Evolutionary conservation across 2,113 vertebrate genomes (phyloP).

Genomic region (Spea bombifrons): DNA sequence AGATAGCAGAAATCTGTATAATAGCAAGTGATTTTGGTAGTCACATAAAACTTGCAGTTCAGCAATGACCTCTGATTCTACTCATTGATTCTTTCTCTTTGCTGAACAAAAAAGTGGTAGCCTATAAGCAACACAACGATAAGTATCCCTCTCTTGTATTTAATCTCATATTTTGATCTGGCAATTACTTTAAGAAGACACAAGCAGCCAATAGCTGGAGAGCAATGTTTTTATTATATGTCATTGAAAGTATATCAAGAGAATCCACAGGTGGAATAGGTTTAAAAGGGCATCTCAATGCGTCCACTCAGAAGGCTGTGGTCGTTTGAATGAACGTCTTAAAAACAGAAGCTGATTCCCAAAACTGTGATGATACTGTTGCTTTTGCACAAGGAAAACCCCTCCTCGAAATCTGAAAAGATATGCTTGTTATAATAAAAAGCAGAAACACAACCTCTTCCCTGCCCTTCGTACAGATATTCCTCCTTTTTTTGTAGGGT

Average conservation of each 20-base stretch:
- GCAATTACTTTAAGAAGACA: slow-evolving; percentile 13
- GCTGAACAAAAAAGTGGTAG: too few relatives aligned
- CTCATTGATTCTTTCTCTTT: too few relatives aligned
- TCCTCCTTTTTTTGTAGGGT: too few relatives aligned
- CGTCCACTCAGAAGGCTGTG: slow-evolving; percentile 1
- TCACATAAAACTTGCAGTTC: too few relatives aligned
- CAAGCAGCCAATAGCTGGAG: slow-evolving; percentile 13
- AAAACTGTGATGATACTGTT: slow-evolving; percentile 40
- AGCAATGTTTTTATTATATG: slow-evolving; percentile 33
- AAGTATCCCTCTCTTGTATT: too few relatives aligned
- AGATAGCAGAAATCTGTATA: too few relatives aligned
- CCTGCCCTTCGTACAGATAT: too few relatives aligned
- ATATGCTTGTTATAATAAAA: slow-evolving; percentile 13
- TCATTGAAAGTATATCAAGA: neutral
- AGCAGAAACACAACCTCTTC: neutral
- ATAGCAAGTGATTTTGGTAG: too few relatives aligned
- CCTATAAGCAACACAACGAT: too few relatives aligned
- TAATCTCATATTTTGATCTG: too few relatives aligned
- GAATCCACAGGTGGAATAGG: neutral
- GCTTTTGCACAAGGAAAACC: neutral
- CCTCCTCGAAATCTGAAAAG: slow-evolving; percentile 30
- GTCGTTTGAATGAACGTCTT: slow-evolving; percentile 7
- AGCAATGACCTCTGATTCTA: too few relatives aligned
- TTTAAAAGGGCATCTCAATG: neutral
- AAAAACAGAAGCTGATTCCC: slow-evolving; percentile 45